Evolutionary conservation across 2,888 invertebrate species (phyloP).

Genomic region (Cephus pygmeus): DNA sequence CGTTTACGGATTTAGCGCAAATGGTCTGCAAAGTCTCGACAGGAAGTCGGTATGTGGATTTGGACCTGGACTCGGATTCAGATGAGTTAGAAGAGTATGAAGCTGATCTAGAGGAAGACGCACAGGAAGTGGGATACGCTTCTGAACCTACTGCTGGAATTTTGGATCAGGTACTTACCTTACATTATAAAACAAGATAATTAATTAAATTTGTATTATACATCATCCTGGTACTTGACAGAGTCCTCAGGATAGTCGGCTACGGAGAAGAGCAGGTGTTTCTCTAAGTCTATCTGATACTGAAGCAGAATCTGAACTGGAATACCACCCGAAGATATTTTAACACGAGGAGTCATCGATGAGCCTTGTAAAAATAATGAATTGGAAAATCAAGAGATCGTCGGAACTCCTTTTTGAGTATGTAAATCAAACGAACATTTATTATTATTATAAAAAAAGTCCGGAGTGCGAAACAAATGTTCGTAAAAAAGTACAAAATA

Average conservation of each 20-base stretch:
- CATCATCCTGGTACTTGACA: slow-evolving; percentile 41
- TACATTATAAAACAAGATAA: neutral
- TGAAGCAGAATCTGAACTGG: slow-evolving; percentile 79
- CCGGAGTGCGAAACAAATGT: neutral
- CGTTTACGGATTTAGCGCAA: slow-evolving; percentile 92
- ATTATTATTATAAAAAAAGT: neutral
- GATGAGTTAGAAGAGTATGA: slow-evolving; percentile 77
- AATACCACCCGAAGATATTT: slow-evolving; percentile 60
- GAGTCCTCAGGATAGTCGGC: slow-evolving; percentile 70
- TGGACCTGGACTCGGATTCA: slow-evolving; percentile 72
- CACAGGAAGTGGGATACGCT: slow-evolving; percentile 83
- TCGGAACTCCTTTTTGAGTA: neutral
- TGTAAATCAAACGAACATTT: neutral
- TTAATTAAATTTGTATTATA: slow-evolving; percentile 18
- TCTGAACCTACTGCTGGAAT: slow-evolving; percentile 81
- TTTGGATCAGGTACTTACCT: slow-evolving; percentile 65
- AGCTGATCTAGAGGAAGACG: slow-evolving; percentile 69
- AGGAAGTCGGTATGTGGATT: slow-evolving; percentile 67
- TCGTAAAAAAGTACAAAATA: neutral
- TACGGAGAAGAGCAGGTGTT: slow-evolving; percentile 76
- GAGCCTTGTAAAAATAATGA: neutral
- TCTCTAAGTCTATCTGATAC: slow-evolving; percentile 86
- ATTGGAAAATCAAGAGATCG: neutral
- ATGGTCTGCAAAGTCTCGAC: slow-evolving; percentile 86
- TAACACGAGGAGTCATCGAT: slow-evolving; percentile 14